Percentiles rank a stretch among this genome's conserved stretches.
Conservation (phyloP, 2,797 vertebrate species). For the Lutjanus campechanus region DNA sequence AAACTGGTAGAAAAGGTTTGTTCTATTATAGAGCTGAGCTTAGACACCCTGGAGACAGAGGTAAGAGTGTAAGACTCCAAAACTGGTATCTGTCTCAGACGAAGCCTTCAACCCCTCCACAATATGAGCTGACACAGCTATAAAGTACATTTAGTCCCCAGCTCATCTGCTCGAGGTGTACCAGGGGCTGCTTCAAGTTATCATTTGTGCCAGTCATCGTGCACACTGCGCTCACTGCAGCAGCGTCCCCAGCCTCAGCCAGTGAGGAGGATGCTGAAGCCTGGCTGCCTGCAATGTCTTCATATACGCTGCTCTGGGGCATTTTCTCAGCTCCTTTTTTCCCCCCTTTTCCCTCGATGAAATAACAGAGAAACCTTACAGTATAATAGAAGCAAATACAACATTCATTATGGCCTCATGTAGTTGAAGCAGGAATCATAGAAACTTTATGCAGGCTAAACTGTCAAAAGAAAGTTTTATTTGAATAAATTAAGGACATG, state of each 20-base stretch:
- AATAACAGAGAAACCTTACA: conserved; percentile 38
- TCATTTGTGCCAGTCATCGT: conserved; percentile 71
- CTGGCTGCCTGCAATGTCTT: conserved; percentile 51
- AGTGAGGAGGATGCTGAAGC: conserved; percentile 48
- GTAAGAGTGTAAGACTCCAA: conserved; percentile 58
- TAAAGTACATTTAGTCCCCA: conserved; percentile 76
- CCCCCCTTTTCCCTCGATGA: conserved; percentile 14
- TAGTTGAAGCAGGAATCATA: conserved; percentile 17
- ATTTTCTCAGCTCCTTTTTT: conserved; percentile 38
- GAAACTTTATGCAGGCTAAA: background rate
- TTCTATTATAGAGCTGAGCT: conserved; percentile 60
- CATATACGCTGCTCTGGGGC: conserved; percentile 43
- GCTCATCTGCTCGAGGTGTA: conserved; percentile 67
- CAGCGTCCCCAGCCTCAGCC: conserved; percentile 53
- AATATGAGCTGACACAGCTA: conserved; percentile 73
- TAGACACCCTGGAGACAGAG: conserved; percentile 70
- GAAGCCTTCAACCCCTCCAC: conserved; percentile 64
- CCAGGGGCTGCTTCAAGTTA: conserved; percentile 64
- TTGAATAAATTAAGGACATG: conserved; percentile 27
- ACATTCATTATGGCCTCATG: conserved; percentile 10
- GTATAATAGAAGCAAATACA: conserved; percentile 35
- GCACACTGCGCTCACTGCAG: conserved; percentile 59
- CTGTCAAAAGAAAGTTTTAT: background rate
- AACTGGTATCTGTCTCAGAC: conserved; percentile 65
- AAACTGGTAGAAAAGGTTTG: conserved; percentile 54